Evolutionary conservation across 2,113 vertebrate species (phyloP), one percentile per base, ranked within the genome.

Genomic region (Mus pahari): DNA sequence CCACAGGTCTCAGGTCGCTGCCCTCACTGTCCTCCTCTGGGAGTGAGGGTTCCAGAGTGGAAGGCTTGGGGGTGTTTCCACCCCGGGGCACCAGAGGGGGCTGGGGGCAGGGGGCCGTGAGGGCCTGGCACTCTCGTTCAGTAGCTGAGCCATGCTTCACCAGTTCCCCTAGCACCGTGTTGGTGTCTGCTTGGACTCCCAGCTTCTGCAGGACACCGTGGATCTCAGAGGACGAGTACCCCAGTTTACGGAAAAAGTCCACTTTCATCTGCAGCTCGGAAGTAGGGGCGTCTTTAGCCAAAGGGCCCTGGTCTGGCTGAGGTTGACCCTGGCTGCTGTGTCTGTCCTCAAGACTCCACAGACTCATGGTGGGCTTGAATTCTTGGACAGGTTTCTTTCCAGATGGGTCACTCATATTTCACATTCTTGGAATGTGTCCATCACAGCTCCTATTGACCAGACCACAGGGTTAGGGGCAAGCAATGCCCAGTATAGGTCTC

Each of bases 191-290:
- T 64, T 96, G 97, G 22, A 98, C 90, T 60, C 99, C 99, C 86
- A 99, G 98, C 98, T 99, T 99, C 91, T 98, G 98, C 90, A 99
- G 98, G 45, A 99, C 99, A 0, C 98, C 95, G 88, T 98, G 97
- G 93, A 99, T 99, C 97, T 99, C 99, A 3, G 97, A 95, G 0
- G 98, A 91, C 0, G 99, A 99, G 97, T 99, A 99, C 75, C 99
- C 99, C 96, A 99, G 98, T 94, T 99, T 99, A 58, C 99, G 99
- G 98, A 99, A 99, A 97, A 99, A 99, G 90, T 99, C 99, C 94
- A 99, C 98, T 96, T 98, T 99, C 97, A 99, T 98, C 97, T 98
- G 99, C 93, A 99, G 94, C 92, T 99, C 99, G 0, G 95, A 36
- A 77, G 98, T 98, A 0, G 64, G 75, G 14, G 91, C 94, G n/a